Evolutionary conservation across 2,113 vertebrate species (phyloP).

Genomic region (Madoqua kirkii): DNA sequence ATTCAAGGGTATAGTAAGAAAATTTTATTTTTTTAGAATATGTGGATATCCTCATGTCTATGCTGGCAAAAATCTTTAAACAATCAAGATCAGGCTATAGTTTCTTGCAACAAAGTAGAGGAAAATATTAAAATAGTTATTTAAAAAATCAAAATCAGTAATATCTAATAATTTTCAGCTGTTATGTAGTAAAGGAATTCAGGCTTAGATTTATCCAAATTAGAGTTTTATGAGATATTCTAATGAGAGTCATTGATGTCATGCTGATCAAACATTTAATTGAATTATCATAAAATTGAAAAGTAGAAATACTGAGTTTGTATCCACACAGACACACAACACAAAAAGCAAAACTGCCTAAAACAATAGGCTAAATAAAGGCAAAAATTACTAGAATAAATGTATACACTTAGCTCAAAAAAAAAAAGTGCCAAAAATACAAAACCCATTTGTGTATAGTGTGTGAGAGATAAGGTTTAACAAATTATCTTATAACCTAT

Average conservation of each 20-base stretch:
- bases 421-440: background rate
- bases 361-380: background rate
- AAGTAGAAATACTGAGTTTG: background rate
- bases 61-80: background rate
- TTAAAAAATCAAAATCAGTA: background rate
- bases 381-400: background rate
- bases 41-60: background rate
- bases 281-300: background rate
- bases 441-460: background rate
- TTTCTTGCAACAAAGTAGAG: background rate
- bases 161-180: background rate
- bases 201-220: background rate
- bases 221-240: background rate
- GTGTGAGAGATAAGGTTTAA: background rate
- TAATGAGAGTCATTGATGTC: background rate
- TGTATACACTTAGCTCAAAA: background rate
- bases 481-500: background rate
- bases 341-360: background rate
- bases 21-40: background rate
- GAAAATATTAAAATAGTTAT: background rate
- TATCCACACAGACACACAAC: background rate
- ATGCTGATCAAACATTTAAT: background rate
- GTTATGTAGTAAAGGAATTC: background rate
- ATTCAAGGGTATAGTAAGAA: background rate
- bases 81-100: background rate